phyloP scores from a whole-genome alignment of 2,797 vertebrate species.

The Schizopygopsis malacanthus region DNA sequence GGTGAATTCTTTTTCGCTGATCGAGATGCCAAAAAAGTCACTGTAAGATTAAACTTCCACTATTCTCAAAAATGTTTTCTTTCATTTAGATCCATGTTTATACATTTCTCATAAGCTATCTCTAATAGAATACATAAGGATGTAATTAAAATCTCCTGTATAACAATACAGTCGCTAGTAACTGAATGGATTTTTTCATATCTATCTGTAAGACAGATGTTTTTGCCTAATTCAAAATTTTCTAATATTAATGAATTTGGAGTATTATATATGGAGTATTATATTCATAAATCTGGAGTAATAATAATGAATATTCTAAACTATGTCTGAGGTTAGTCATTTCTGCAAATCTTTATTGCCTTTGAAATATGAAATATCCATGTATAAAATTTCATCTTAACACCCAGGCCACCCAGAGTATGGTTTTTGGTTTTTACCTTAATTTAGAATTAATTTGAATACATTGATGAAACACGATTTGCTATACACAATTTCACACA shows the following conservation, averaged over 20 bases:
- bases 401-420: background rate
- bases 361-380: background rate
- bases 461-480: background rate
- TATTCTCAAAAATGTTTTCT: background rate
- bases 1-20: slow-evolving; percentile 94
- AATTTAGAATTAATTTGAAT: background rate
- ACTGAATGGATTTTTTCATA: background rate
- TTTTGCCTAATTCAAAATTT: background rate
- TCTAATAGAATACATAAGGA: background rate
- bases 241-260: background rate
- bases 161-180: background rate
- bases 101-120: background rate
- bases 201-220: too few relatives aligned
- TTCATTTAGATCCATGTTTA: background rate
- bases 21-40: slow-evolving; percentile 88
- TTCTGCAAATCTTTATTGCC: background rate
- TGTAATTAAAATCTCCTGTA: background rate
- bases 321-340: background rate
- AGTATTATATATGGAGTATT: background rate
- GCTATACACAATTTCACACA: background rate
- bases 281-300: background rate
- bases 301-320: background rate
- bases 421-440: background rate
- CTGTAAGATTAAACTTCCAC: slow-evolving; percentile 75
- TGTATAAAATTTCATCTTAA: background rate